Evolutionary conservation across 1,140 invertebrate species (phyloP), one percentile per base, ranked within the genome.

Genomic region (Eubasilissa regina): DNA sequence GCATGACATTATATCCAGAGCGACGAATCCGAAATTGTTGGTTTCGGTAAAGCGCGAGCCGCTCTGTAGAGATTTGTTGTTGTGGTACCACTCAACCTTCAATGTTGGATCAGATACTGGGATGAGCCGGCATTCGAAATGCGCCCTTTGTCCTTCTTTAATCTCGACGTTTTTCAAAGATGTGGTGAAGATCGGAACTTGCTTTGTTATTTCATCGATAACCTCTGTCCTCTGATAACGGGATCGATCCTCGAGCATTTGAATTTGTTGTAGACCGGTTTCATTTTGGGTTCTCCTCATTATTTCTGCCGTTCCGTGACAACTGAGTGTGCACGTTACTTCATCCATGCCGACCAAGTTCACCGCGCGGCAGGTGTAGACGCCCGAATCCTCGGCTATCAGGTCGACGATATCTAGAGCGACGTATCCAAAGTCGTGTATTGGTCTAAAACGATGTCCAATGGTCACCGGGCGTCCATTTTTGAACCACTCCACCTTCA

Each of bases 81-180:
- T 97, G 81, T 97, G 96, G 89, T 96, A 98, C 98, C 98, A 99
- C 90, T 99, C 96, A 0, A 99, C 97, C 87, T 96, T 97, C 94
- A 99, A 96, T 0, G 96, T 96, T 0, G 96, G 92, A 90, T 99
- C 98, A 51, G 97, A 98, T 19, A 99, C 95, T 9, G 98, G 98
- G 83, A 98, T 97, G 11, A 99, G 87, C 47, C 97, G 93, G 84
- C 96, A 97, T 87, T 99, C 98, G 85, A 99, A 99, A 85, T 99
- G 97, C 35, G 97, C 97, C 64, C 97, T 89, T 86, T 99, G 96
- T 17, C 97, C 97, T 91, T 99, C 98, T 85, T 95, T 95, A 75
- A 99, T 95, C 84, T 97, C 94, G 43, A 97, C 92, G 84, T 96
- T 96, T 85, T 97, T 97, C 74, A 97, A 88, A 0, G 96, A 96